phyloP scores from a whole-genome alignment of 2,888 invertebrate species.

The Xanthorhoe spadicearia region DNA sequence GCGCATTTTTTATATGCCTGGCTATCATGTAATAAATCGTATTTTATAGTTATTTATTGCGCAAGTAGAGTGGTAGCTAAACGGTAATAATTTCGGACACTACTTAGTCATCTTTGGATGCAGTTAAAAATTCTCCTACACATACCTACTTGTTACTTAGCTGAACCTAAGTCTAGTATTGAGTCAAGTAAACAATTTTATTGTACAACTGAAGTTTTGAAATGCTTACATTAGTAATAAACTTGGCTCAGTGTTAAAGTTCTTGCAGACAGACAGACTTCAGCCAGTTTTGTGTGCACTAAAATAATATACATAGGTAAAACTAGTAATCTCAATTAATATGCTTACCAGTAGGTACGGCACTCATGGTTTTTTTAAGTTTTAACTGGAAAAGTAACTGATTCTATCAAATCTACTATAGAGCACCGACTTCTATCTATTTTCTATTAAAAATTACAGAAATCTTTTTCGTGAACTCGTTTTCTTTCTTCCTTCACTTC shows the following conservation, averaged over 20 bases:
- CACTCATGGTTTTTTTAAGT: slow-evolving; percentile 22
- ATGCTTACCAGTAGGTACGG: slow-evolving; percentile 33
- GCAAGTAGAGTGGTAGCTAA: neutral
- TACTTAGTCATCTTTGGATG: slow-evolving; percentile 2
- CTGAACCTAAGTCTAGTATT: too few relatives aligned
- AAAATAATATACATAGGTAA: neutral
- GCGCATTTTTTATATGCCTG: neutral
- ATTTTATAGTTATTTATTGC: neutral
- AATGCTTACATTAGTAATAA: too few relatives aligned
- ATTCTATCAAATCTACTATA: neutral
- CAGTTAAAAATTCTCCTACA: neutral
- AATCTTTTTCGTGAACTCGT: slow-evolving; percentile 3
- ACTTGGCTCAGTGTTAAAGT: neutral
- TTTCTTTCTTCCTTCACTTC: neutral
- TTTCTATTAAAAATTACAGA: slow-evolving; percentile 5
- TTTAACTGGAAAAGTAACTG: slow-evolving; percentile 8
- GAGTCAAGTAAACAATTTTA: neutral
- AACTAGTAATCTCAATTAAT: neutral
- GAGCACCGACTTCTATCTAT: slow-evolving; percentile 4
- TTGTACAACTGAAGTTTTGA: too few relatives aligned
- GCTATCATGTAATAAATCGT: neutral
- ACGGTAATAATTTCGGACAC: neutral
- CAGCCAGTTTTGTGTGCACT: slow-evolving; percentile 3
- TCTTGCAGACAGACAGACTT: slow-evolving; percentile 3
- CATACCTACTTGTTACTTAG: neutral